A percentile compares a stretch with the other conserved stretches of the same genome.
Conservation (phyloP, 2,797 vertebrate species). For the Neoniphon sammara region DNA sequence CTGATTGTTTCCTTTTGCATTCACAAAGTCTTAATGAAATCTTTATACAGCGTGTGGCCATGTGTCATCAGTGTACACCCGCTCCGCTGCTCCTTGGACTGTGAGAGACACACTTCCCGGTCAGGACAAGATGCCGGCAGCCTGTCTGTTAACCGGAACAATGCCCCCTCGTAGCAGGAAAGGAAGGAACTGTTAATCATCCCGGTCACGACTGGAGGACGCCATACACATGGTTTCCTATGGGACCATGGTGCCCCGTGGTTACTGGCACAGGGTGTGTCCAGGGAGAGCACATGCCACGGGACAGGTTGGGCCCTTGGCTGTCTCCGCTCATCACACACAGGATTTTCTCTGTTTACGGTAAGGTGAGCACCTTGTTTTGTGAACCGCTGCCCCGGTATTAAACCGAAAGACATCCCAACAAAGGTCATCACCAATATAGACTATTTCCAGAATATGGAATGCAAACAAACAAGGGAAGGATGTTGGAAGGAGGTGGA, state of each 20-base stretch:
- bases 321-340: slow-evolving; percentile 51
- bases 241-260: slow-evolving; percentile 55
- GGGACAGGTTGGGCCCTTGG: slow-evolving; percentile 29
- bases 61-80: slow-evolving; percentile 35
- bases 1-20: slow-evolving; percentile 41
- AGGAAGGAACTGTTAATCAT: slow-evolving; percentile 84
- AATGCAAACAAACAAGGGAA: slow-evolving; percentile 81
- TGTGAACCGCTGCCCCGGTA: neutral
- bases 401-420: slow-evolving; percentile 29
- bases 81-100: slow-evolving; percentile 55
- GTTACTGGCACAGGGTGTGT: slow-evolving; percentile 68
- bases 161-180: slow-evolving; percentile 67
- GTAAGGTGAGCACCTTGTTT: slow-evolving; percentile 33
- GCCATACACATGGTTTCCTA: slow-evolving; percentile 75
- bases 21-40: slow-evolving; percentile 3
- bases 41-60: slow-evolving; percentile 29
- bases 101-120: slow-evolving; percentile 74
- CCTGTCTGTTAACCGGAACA: slow-evolving; percentile 80
- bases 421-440: slow-evolving; percentile 38
- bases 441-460: slow-evolving; percentile 67
- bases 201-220: slow-evolving; percentile 68
- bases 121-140: slow-evolving; percentile 76
- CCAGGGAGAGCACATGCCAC: slow-evolving; percentile 25
- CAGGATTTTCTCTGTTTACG: slow-evolving; percentile 60
- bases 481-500: slow-evolving; percentile 69